Base-by-base conservation (phyloP, 1,140 invertebrate species). In the Luehdorfia chinensis region DNA sequence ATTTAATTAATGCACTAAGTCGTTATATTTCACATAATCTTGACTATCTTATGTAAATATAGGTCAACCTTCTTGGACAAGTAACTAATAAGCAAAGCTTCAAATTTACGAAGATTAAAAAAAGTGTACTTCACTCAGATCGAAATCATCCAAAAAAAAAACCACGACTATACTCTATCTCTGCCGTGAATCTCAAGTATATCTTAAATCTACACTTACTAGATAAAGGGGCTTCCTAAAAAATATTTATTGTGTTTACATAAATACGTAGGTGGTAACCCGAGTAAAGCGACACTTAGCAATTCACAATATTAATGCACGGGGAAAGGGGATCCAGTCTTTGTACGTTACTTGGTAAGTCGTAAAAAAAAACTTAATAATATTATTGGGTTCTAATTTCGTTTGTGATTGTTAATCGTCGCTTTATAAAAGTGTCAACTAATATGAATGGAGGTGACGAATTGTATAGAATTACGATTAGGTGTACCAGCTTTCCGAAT, bases 381-480 rank as follows among this genome's bases (percentile, higher is more conserved):
- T 76, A 79, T 83, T 78, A 83, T 83, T 83, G 78, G 78, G 69
- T 54, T 83, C 78, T 83, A 83, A 83, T 83, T 83, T 83, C 78
- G 69, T 74, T 81, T 81, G 60, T 63, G 50, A 65, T 57, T 66
- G 58, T 75, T 75, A 80, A 83, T 74, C 66, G 72, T 55, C 48
- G 45, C 56, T 60, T 58, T 65, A 75, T 83, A 75, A 83, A 83
- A 74, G 64, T 83, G 75, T 79, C 78, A 79, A 51, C 51, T 8
- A 30, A 25, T 11, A 4, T 65, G 62, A 76, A 81, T 76, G 65
- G 71, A 66, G 61, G 65, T 63, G 60, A 61, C 69, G 69, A 70
- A 66, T 64, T 72, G 70, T 71, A 76, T 72, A 64, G 65, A 65
- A 59, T 75, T 70, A 72, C 66, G 27, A 46, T 19, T 58, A 57